Evolutionary conservation across 2,797 vertebrate genomes (phyloP).

Genomic region (Chromobotia macracanthus): DNA sequence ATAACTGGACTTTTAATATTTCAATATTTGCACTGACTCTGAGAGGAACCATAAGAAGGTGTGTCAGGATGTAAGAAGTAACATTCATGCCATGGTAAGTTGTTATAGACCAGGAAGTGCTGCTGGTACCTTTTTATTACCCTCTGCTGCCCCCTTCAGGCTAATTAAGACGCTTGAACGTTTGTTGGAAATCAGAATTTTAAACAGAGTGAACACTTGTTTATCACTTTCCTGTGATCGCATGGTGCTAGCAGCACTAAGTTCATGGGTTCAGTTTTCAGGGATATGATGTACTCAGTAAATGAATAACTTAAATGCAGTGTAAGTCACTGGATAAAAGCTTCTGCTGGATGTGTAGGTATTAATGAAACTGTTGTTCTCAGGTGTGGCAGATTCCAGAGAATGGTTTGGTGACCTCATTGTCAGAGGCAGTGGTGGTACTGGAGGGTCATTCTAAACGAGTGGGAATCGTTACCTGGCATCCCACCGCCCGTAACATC

Average conservation of each 20-base stretch:
- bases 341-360: too few species aligned
- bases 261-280: too few species aligned
- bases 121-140: conserved; percentile 15
- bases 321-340: too few species aligned
- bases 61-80: not conserved
- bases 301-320: not conserved
- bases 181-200: not conserved
- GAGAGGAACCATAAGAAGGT: not conserved
- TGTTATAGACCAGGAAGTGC: not conserved
- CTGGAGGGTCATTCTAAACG: conserved; percentile 95
- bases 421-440: conserved; percentile 89
- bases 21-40: too few species aligned
- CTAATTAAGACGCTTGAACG: conserved; percentile 6
- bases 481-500: conserved; percentile 92
- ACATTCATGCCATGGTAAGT: not conserved
- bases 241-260: too few species aligned
- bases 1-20: not conserved
- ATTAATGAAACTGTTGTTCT: conserved; percentile 28
- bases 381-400: conserved; percentile 99
- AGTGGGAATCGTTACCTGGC: conserved; percentile 95
- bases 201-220: not conserved
- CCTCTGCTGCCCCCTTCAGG: conserved; percentile 71
- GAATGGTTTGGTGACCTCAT: conserved; percentile 85
- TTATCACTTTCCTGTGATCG: not conserved
- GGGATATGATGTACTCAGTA: too few species aligned